These are phyloP conservation scores for Neomorphus geoffroyi DNA, from an alignment of 2,797 vertebrate genomes.

Conservation along the genomic window DNA sequence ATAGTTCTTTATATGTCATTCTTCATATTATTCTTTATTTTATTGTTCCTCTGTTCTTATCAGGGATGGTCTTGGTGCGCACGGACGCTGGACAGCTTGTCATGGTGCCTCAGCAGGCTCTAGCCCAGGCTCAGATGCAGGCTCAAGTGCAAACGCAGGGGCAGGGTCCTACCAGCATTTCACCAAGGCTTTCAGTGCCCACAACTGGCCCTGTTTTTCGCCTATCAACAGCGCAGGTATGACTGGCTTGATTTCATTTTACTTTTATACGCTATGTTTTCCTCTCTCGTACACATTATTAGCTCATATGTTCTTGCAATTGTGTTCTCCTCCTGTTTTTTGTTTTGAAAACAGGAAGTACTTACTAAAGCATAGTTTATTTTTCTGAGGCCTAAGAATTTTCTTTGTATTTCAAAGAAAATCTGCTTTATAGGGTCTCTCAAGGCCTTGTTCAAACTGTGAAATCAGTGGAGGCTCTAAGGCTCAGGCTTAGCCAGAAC, in stretches of 20 bases:
- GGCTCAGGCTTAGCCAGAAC: neutral
- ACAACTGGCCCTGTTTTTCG: slow-evolving; percentile 83
- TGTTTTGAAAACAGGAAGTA: neutral
- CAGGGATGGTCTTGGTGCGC: slow-evolving; percentile 89
- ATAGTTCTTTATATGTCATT: accelerated
- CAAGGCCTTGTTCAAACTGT: neutral
- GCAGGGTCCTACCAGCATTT: slow-evolving; percentile 77
- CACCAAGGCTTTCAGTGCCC: slow-evolving; percentile 82
- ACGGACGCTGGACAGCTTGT: slow-evolving; percentile 88
- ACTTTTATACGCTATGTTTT: neutral
- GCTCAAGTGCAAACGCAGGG: slow-evolving; percentile 74
- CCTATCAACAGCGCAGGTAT: slow-evolving; percentile 84
- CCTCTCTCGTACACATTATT: neutral
- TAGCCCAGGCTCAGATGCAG: slow-evolving; percentile 79
- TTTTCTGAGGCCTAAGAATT: neutral
- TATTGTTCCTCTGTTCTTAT: neutral
- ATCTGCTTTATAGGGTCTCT: neutral
- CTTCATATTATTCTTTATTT: accelerated
- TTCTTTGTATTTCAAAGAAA: neutral
- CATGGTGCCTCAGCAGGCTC: slow-evolving; percentile 89
- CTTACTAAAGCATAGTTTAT: neutral
- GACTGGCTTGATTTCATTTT: neutral
- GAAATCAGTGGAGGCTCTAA: neutral
- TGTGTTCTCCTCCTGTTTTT: neutral
- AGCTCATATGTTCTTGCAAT: neutral